Base-by-base conservation (phyloP, 2,888 invertebrate species). In the Bombyx huttoni region DNA sequence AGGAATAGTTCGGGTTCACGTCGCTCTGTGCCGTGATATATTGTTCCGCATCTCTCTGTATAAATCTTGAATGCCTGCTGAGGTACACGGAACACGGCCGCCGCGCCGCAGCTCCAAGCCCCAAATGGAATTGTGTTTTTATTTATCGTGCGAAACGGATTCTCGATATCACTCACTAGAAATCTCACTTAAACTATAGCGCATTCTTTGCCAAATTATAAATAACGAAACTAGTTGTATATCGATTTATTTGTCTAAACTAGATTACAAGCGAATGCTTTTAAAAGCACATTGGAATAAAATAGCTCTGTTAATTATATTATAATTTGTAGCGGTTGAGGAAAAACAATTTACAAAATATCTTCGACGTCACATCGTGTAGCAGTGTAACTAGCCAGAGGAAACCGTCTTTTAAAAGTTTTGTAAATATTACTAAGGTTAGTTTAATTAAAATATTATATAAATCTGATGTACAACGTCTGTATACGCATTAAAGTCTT, bases 121-220 rank as follows among this genome's bases (percentile, higher is more conserved):
- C 85, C 84, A 84, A 86, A 86, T 86, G 84, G 87, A 86, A 88
- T 87, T 86, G 85, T 88, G 80, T 87, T 88, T 87, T 88, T 88
- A 88, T 88, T 88, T 88, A 87, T 87, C 84, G 86, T 85, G 82
- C 83, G 84, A 87, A 86, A 80, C 78, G 82, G 73, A 69, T 24
- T 73, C 79, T 76, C 78, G 73, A 79, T 86, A 87, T 88, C 83
- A 79, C 80, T 82, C 82, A 82, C 81, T 78, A 68, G 78, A 75
- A 77, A 85, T 85, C 85, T 78, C 82, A 80, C 78, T 82, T 80
- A 81, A 82, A 84, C 83, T 7, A 40, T 10, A 3, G 40, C 40
- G 40, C 40, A 48, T 45, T 35, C 24, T 40, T 3, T 40, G 40
- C 9, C 40, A 40, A 40, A 10, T 40, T 40, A 10, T 1, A 40